Conservation (phyloP, 2,797 vertebrate species). For the Sorex maritimensis region DNA sequence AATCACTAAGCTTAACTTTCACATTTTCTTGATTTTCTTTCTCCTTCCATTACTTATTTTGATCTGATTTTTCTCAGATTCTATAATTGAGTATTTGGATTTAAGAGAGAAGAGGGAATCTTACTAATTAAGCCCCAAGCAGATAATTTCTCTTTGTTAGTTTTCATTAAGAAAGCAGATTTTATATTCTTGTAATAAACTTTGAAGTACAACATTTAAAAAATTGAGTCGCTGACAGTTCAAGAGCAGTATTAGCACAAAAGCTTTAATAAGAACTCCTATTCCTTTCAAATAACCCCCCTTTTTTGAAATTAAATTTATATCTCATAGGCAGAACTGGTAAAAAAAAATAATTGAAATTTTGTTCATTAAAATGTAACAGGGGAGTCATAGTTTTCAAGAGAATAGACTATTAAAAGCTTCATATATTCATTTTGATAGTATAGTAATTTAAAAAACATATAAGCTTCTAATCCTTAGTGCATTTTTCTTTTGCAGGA, state of each 20-base stretch:
- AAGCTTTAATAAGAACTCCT: background rate
- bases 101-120: background rate
- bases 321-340: constrained; percentile 7
- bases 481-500: background rate
- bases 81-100: background rate
- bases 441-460: background rate
- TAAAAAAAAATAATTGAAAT: constrained; percentile 63
- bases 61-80: background rate
- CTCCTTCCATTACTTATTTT: background rate
- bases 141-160: constrained; percentile 11
- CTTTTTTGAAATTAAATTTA: constrained; percentile 5
- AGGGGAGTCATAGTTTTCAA: constrained; percentile 2
- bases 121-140: background rate
- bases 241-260: constrained; percentile 43
- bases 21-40: background rate
- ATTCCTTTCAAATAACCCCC: no score
- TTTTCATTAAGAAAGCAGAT: constrained; percentile 6
- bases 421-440: constrained; percentile 42
- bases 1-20: no score
- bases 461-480: constrained; percentile 6
- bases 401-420: background rate
- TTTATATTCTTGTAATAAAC: constrained; percentile 12
- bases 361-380: constrained; percentile 52
- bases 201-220: constrained; percentile 3
- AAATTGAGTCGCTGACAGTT: constrained; percentile 12